Conservation (phyloP, 1,140 invertebrate genomes). For the Neelides sp. region DNA sequence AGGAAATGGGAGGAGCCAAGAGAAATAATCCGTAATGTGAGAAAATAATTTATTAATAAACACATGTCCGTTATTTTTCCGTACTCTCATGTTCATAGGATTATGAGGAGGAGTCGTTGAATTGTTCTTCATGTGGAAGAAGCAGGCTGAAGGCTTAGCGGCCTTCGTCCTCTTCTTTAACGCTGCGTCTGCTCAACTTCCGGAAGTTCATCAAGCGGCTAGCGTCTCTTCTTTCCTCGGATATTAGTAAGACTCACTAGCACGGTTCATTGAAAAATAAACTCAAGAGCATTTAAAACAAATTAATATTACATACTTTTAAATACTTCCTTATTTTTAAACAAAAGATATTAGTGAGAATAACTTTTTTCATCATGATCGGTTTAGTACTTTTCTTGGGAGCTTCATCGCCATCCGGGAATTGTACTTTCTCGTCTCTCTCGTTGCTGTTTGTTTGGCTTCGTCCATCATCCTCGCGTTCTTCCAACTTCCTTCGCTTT, state of each 20-base stretch:
- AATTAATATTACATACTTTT: neutral
- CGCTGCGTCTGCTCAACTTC: constrained; percentile 8
- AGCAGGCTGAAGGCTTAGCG: neutral
- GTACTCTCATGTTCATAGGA: neutral
- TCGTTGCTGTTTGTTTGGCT: constrained; percentile 22
- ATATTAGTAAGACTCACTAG: constrained; percentile 21
- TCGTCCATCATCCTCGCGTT: constrained; percentile 25
- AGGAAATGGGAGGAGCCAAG: too few relatives aligned
- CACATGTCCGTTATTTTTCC: too few relatives aligned
- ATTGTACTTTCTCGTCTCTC: constrained; percentile 20
- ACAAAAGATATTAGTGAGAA: neutral
- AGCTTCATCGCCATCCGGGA: constrained; percentile 26
- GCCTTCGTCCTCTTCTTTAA: neutral
- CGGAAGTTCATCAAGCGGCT: constrained; percentile 30
- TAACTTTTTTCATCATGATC: constrained; percentile 9
- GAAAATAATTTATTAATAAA: too few relatives aligned
- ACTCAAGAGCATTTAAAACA: neutral
- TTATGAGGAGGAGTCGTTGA: constrained; percentile 1
- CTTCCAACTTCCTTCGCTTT: constrained; percentile 27
- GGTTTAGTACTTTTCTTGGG: constrained; percentile 24
- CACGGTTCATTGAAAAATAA: neutral
- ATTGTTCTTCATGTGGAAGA: neutral
- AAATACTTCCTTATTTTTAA: neutral
- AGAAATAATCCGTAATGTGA: too few relatives aligned
- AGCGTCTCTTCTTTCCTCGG: constrained; percentile 19